Base-by-base conservation (phyloP, 2,888 invertebrate species). In the Panorpa germanica region DNA sequence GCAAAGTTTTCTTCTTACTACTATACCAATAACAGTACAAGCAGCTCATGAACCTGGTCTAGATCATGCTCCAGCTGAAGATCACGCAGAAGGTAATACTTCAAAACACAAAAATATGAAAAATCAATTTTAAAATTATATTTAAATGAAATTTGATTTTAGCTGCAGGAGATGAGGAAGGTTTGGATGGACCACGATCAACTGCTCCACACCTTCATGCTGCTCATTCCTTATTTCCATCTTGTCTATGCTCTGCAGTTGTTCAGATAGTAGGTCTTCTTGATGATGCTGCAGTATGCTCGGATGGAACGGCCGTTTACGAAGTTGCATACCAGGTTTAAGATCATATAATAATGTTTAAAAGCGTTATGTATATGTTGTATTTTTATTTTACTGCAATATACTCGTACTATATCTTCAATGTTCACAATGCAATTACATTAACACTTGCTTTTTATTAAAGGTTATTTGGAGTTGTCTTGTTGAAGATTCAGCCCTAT, bases 391-490 rank as follows among this genome's bases (percentile, higher is more conserved):
- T 17, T 4, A 15, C 10, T 23, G 11, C 13, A 15, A 14, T 18
- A 10, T 10, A n/a, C 11, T 26, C 8, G 7, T 9, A 25, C 14
- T n/a, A 3, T 18, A 18, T 20, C n/a, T 18, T 21, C 10, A 21
- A 25, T 7, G n/a, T 25, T 23, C 25, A 13, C n/a, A 3, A 25
- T 12, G 23, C 11, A 8, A 7, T 5, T 8, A 20, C 14, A 17
- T 17, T 29, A n/a, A 23, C 17, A 16, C 9, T 39, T 10, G 10
- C 11, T 10, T 17, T 35, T 37, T 38, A 35, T 29, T 39, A 24
- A 56, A 85, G 73, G 86, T 93, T 0, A 88, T 96, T 40, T 96
- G 96, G 96, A 78, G 78, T 37, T 98, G 96, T 49, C 62, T 99
- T 25, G 95, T 96, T 0, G 98, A 98, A 59, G 98, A 99, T 47